phyloP scores from a whole-genome alignment of 1,140 invertebrate genomes.

The Ectropis grisescens region DNA sequence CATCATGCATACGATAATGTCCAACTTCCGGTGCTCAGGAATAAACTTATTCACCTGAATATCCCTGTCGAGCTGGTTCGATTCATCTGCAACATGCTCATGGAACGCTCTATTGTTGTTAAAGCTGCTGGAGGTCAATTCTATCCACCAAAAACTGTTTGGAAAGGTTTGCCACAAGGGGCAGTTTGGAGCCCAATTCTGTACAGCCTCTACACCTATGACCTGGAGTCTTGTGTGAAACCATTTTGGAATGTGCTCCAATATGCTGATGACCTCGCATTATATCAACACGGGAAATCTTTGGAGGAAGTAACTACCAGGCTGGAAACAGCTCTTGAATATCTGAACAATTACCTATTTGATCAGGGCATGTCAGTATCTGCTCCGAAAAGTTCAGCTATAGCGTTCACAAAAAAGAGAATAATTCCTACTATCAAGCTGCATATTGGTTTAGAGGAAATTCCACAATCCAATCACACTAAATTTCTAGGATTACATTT shows the following conservation, averaged over 20 bases:
- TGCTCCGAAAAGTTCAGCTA: slow-evolving; percentile 4
- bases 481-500: slow-evolving; percentile 10
- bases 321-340: slow-evolving; percentile 4
- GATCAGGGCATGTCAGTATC: slow-evolving; percentile 9
- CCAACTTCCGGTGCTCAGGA: slow-evolving; percentile 5
- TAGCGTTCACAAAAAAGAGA: slow-evolving; percentile 3
- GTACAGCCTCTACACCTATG: slow-evolving; percentile 14
- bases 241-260: slow-evolving; percentile 9
- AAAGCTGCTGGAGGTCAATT: too few species aligned
- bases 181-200: not conserved
- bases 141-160: too few species aligned
- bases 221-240: slow-evolving; percentile 8
- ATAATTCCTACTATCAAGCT: not conserved
- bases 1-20: slow-evolving; percentile 12
- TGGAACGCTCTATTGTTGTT: not conserved
- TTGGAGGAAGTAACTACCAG: not conserved
- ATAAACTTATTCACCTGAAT: slow-evolving; percentile 6
- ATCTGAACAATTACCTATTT: slow-evolving; percentile 5
- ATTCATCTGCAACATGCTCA: not conserved
- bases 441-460: too few species aligned
- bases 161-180: too few species aligned
- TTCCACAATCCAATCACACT: not conserved
- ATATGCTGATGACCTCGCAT: slow-evolving; percentile 17
- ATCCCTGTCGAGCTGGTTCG: slow-evolving; percentile 2
- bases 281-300: slow-evolving; percentile 3